Percentiles rank a stretch among this genome's conserved stretches.
phyloP scores from a whole-genome alignment of 2,888 invertebrate genomes.

The Eristalinus aeneus region DNA sequence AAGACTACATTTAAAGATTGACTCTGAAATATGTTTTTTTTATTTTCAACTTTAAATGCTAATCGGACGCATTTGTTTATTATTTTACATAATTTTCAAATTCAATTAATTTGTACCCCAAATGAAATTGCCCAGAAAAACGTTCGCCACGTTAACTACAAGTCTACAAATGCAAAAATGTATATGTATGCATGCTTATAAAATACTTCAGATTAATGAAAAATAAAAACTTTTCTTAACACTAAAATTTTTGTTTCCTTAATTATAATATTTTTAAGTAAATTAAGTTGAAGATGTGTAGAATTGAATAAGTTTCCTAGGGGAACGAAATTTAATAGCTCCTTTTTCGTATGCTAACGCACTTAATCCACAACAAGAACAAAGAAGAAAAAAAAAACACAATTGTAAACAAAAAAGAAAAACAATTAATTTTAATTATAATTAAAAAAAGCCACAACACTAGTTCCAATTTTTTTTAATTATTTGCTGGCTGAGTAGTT shows the following conservation, averaged over 20 bases:
- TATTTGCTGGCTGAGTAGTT: neutral
- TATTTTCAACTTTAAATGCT: no score
- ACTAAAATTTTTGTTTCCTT: neutral
- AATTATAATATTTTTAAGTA: neutral
- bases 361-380: conserved; percentile 25
- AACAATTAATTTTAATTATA: conserved; percentile 1
- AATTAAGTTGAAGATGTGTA: neutral
- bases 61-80: no score
- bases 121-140: no score
- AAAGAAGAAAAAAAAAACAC: conserved; percentile 12
- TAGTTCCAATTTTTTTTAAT: conserved; percentile 16
- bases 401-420: conserved; percentile 37
- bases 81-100: no score
- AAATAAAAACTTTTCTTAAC: neutral
- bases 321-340: neutral
- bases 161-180: no score
- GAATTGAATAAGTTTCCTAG: neutral
- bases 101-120: no score
- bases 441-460: conserved; percentile 29
- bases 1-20: no score
- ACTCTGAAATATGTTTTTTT: no score
- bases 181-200: no score
- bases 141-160: no score
- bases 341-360: neutral
- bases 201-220: neutral